phyloP scores from a whole-genome alignment of 2,797 vertebrate genomes.

The Tachyglossus aculeatus region DNA sequence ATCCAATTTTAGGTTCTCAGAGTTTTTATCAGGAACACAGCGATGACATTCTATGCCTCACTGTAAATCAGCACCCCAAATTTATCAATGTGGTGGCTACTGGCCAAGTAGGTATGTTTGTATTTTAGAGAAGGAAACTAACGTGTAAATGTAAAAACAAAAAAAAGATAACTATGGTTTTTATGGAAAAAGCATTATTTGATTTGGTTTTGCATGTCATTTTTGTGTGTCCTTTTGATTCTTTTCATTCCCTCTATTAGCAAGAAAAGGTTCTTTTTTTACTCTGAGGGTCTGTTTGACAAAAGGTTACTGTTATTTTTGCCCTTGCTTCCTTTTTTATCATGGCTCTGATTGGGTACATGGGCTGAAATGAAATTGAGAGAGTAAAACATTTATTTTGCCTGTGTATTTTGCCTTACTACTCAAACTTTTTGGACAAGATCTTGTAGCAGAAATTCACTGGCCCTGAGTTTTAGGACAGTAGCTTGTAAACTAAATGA shows the following conservation, averaged over 20 bases:
- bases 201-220: conserved; percentile 62
- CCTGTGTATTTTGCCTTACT: no score
- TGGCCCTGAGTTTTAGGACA: no score
- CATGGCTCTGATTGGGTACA: no score
- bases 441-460: no score
- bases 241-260: conserved; percentile 33
- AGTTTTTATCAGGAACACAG: conserved; percentile 98
- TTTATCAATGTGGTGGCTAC: conserved; percentile 99
- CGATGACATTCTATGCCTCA: conserved; percentile 98
- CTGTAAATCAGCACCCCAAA: conserved; percentile 98
- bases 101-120: conserved; percentile 99
- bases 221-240: conserved; percentile 65
- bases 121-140: conserved; percentile 71
- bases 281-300: no score
- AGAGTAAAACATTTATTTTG: no score
- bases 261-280: conserved; percentile 20
- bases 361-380: no score
- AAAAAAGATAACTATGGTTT: no score
- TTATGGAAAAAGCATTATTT: conserved; percentile 47
- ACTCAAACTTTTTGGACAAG: no score
- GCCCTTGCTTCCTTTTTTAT: no score
- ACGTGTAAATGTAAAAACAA: conserved; percentile 51
- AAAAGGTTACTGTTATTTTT: no score
- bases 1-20: conserved; percentile 88
- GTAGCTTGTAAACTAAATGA: no score